Base-by-base conservation (phyloP, 1,140 invertebrate genomes). In the Ceratitis capitata region DNA sequence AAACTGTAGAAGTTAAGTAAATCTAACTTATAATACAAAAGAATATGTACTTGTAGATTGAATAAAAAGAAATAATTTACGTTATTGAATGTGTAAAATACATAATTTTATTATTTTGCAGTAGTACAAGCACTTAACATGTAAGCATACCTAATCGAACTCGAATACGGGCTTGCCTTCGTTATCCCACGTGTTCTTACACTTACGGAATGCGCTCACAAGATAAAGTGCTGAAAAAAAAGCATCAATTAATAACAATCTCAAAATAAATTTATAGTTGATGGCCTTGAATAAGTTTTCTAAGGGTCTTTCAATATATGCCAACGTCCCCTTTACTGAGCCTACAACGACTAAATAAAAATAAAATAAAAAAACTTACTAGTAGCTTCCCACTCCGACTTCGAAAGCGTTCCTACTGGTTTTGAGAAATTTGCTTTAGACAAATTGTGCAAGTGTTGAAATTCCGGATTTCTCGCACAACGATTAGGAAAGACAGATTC, bases 381-480 rank as follows among this genome's bases (percentile, higher is more conserved):
- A 86, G 95, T 94, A 84, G 96, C 97, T 93, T 99, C 98, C 98
- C 98, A 99, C 92, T 99, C 98, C 23, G 95, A 94, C 88, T 95
- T 94, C 14, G 97, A 97, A 84, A 99, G 93, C 19, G 98, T 99
- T 26, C 96, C 96, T 96, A 91, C 85, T 91, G 93, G n/a, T 90
- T 90, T 90, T 89, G 89, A 88, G 6, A 78, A n/a, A 58, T 53
- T 84, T 39, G 69, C 51, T 56, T 84, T 84, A 19, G 29, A 19
- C 16, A 29, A 58, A 49, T 12, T 56, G 92, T 87, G 89, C 12
- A 95, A 96, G 93, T 97, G 95, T 69, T 93, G 90, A 93, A 98
- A 98, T 88, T 98, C 96, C 26, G 94, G 91, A 64, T 92, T 89
- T 78, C 93, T 91, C 84, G 92, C 92, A 35, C 92, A 92, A 2